A percentile compares a stretch with the other conserved stretches of the same genome.
These are phyloP conservation scores for Metellina segmentata DNA, from an alignment of 2,888 invertebrate species.

Conservation along the genomic window DNA sequence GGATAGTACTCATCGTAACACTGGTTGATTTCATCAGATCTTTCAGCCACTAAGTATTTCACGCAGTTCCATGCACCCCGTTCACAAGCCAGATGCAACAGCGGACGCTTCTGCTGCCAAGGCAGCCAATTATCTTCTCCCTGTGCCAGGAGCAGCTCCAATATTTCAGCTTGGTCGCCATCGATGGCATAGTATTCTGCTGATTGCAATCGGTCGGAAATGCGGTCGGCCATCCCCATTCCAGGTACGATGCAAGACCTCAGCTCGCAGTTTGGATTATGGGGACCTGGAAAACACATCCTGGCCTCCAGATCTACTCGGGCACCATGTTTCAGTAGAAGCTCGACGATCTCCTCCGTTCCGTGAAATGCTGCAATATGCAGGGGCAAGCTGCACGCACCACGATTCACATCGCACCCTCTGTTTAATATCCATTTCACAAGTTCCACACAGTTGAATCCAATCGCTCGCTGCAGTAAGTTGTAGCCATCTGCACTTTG, in stretches of 20 bases:
- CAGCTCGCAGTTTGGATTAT: conserved; percentile 86
- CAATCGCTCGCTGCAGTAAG: conserved; percentile 88
- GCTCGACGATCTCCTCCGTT: conserved; percentile 85
- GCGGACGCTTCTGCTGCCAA: conserved; percentile 83
- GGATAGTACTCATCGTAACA: conserved; percentile 89
- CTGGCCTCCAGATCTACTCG: conserved; percentile 87
- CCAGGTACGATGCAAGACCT: conserved; percentile 62
- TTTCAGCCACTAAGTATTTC: conserved; percentile 85
- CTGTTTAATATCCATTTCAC: conserved; percentile 86
- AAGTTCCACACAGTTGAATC: conserved; percentile 87
- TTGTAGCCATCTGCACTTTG: conserved; percentile 87
- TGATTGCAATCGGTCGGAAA: conserved; percentile 85
- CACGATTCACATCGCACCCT: conserved; percentile 86
- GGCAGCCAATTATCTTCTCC: conserved; percentile 87
- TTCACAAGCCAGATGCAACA: conserved; percentile 87
- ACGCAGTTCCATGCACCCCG: conserved; percentile 88
- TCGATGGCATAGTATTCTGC: conserved; percentile 88
- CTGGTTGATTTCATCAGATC: conserved; percentile 85
- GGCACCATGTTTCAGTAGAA: conserved; percentile 86
- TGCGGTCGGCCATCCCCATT: conserved; percentile 78
- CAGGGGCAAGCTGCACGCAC: conserved; percentile 88
- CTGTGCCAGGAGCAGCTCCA: conserved; percentile 86
- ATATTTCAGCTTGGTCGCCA: conserved; percentile 86
- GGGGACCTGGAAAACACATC: conserved; percentile 89
- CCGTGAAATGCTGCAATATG: conserved; percentile 84